Evolutionary conservation across 2,888 invertebrate genomes (phyloP), one percentile per base, ranked within the genome.

Genomic region (Eumerus sabulonum): DNA sequence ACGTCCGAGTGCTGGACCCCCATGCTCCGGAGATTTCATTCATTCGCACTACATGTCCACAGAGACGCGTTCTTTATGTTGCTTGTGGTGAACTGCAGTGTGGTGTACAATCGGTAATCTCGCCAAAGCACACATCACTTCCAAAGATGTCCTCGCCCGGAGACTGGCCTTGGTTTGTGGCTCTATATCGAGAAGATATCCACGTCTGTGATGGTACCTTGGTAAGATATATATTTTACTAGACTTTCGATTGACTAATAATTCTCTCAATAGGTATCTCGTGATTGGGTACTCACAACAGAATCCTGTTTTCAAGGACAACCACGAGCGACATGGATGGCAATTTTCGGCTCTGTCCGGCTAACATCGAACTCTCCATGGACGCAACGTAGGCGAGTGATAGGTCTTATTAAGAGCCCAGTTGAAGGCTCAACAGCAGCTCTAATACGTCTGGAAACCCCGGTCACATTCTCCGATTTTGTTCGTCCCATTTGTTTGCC

Each of bases 111-210:
- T 92, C 93, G 11, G 91, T 89, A 0, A 88, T 90, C 53, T 85
- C 87, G 2, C 85, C 86, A 27, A 86, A 87, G 48, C 84, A 88
- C 73, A 62, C 87, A 14, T 85, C 87, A 9, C 88, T 96, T 74
- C 91, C 92, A 40, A 94, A 95, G 84, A 93, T 94, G 89, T 92
- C 95, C 0, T 91, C 91, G 2, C 94, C 94, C 0, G 96, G 96
- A 1, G 96, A 96, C 87, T 96, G 96, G 96, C 97, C 97, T n/a
- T 97, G 97, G 96, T 93, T 96, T 86, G 95, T 93, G 14, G 93
- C 95, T 1, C 90, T 97, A 1, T 92, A 95, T 85, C 93, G 96
- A 84, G 93, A 96, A 85, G 94, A 95, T 82, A 93, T 94, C 44
- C 96, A 97, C 86, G 94, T 95, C 5, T 97, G 97, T 86, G 97